Conservation (phyloP, 2,797 vertebrate genomes). For the Botia almorhae region DNA sequence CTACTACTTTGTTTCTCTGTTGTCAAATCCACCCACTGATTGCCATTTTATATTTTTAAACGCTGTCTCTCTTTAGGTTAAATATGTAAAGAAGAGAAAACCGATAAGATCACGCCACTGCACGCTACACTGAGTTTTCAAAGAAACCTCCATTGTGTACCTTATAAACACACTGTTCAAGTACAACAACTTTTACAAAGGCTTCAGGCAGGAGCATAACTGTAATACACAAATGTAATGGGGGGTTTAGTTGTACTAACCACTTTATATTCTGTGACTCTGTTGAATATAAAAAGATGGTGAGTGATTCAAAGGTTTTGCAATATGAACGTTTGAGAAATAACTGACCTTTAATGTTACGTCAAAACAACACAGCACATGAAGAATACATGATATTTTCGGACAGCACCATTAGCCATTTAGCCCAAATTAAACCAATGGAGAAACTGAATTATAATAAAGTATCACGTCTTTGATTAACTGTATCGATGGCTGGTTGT, state of each 20-base stretch:
- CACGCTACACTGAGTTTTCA: conserved; percentile 7
- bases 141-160: conserved; percentile 1
- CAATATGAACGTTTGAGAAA: not conserved
- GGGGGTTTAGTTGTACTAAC: no score
- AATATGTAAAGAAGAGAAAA: not conserved
- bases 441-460: not conserved
- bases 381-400: not conserved
- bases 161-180: conserved; percentile 11
- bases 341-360: not conserved
- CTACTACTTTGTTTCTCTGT: not conserved
- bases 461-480: not conserved
- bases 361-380: not conserved
- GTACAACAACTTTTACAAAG: not conserved
- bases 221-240: not conserved
- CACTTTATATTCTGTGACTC: no score
- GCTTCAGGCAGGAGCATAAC: not conserved
- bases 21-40: not conserved
- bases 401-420: not conserved
- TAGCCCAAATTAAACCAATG: no score
- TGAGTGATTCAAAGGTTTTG: no score
- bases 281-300: not conserved
- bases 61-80: fast-evolving
- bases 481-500: not conserved
- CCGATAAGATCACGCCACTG: not conserved
- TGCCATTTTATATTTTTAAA: not conserved